Base-by-base conservation (phyloP, 2,797 vertebrate species). In the Lagocephalus sceleratus region DNA sequence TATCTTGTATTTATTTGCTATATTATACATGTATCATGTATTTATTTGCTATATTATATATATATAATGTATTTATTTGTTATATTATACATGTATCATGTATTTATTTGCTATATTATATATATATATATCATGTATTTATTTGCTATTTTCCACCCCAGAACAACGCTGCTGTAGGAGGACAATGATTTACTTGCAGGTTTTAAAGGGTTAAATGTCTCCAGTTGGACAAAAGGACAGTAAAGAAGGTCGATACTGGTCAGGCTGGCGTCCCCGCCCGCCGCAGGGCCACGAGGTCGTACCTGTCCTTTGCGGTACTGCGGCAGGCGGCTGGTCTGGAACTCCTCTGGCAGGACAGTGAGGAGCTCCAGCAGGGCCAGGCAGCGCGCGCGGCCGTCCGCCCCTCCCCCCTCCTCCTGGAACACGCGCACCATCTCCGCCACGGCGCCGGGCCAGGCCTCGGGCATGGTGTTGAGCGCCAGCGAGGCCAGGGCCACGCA, bases 381-480 rank as follows among this genome's bases (percentile, higher is more conserved):
- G 80, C 97, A 99, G 65, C 97, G 94, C 0, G 94, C 95, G 42
- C 93, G 92, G 5, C 96, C 93, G 0, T 99, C 96, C 68, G 95
- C 92, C 1, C 93, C 94, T 39, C 93, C 94, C 61, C 94, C 94
- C 65, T 98, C 97, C 0, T 95, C 94, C 85, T 98, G 97, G 79
- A 99, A 99, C 81, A 95, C 94, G 44, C 93, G 92, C 60, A 99
- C 95, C 97, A 99, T 98, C 88, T 99, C 97, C 0, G 95, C 89
- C 64, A 99, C 94, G 0, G 97, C 97, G 0, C 94, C 94, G 0
- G 97, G 97, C 97, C 97, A 99, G 16, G 93, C 92, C 20, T 99
- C 97, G 0, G 97, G 97, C 96, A 99, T 98, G 78, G 97, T 99
- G 89, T 96, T 98, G 79, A 99, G 94, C 0, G 97, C 97, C 84